Base-by-base conservation (phyloP, 2,888 invertebrate genomes). In the Eristalis pertinax region DNA sequence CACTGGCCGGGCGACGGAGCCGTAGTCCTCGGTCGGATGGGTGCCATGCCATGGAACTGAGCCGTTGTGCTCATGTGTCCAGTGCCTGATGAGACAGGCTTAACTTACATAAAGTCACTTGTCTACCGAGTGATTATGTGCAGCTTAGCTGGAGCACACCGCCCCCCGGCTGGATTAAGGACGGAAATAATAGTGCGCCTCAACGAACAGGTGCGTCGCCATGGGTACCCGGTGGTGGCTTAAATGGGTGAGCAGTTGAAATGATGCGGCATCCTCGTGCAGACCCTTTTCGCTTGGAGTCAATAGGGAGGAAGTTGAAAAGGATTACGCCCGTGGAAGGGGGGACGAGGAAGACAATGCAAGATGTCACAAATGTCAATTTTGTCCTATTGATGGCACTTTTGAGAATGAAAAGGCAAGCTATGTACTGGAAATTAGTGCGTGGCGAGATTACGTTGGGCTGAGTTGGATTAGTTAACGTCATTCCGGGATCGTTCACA, bases 31-130 rank as follows among this genome's bases (percentile, higher is more conserved):
- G 41, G 35, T 3, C 58, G 32, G 60, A 22, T 13, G 38, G 15
- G 62, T 22, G 64, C 29, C 43, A n/a, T n/a, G n/a, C n/a, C n/a
- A n/a, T n/a, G n/a, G n/a, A n/a, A n/a, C 35, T 8, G 43, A 24
- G 15, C 50, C 38, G 64, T 64, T 26, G 64, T 81, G 69, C 50
- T 72, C 43, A 84, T 72, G 68, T 68, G 62, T 67, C 50, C 43
- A 62, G 41, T 4, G 43, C 65, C 58, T 41, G 19, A 72, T 76
- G 75, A 56, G 75, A 29, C 50, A 38, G 68, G 60, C 29, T 85
- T 76, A 68, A 81, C 81, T 81, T 70, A 74, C 70, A 60, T 62
- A 60, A 86, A 82, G 82, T 78, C 78, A 82, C 74, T 82, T 74
- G 74, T 79, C 70, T 70, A 22, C 38, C 43, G 24, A 56, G 74